Base-by-base conservation (phyloP, 2,113 vertebrate species). In the Planiliza haematocheilus region DNA sequence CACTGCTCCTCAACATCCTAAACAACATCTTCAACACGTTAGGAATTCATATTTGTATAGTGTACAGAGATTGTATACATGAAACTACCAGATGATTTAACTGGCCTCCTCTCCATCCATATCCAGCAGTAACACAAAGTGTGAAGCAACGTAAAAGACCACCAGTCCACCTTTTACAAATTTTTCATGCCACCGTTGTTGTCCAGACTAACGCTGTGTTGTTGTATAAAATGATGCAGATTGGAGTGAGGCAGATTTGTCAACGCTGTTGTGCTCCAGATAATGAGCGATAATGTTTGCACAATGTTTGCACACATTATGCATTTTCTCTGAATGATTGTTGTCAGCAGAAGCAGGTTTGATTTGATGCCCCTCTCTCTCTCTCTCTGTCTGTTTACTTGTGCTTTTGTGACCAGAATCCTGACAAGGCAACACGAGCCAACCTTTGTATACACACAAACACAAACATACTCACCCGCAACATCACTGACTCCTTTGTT, bases 331-430 rank as follows among this genome's bases (percentile, higher is more conserved):
- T 77, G 77, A 84, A 84, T 72, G 79, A 79, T 60, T 67, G 24
- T 59, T 79, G 74, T 83, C 76, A 84, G 76, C 76, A 65, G 83
- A 81, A 21, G 64, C 63, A 38, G 37, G 36, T 48, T 51, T 65
- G 53, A 74, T 74, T 63, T 70, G 38, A 72, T 66, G 56, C 18
- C 38, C 76, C 50, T 75, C 17, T 66, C 45, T 72, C 57, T 56
- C 45, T 58, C 53, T n/a, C n/a, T n/a, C n/a, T n/a, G n/a, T 82
- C 53, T 78, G 79, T 84, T 86, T 77, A 70, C 65, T 59, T 79
- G 57, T 74, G 38, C 50, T 46, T 82, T 79, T 90, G 79, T 86
- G 79, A 81, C 51, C 41, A 79, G 64, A 83, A 79, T 83, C 62
- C 85, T 83, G 81, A 87, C 66, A 34, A 77, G 45, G 62, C 68